Percentiles rank a stretch among this genome's conserved stretches.
phyloP scores from a whole-genome alignment of 2,797 vertebrate species.

The Ctenopoma multispine region DNA sequence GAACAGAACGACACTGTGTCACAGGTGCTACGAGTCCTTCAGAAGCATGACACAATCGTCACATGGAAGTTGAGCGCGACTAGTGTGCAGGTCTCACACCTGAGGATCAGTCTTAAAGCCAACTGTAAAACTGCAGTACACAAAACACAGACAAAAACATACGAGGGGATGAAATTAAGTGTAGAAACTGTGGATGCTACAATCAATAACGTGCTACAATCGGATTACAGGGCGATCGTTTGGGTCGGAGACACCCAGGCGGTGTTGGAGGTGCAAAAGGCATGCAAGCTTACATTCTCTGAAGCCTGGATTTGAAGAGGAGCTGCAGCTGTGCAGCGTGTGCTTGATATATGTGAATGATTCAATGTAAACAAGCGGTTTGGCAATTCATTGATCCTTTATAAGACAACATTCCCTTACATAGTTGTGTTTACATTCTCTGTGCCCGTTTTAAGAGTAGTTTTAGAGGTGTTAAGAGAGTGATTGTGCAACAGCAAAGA shows the following conservation, averaged over 20 bases:
- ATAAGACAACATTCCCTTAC: constrained; percentile 57
- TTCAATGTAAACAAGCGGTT: constrained; percentile 72
- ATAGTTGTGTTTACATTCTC: constrained; percentile 76
- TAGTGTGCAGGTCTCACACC: constrained; percentile 62
- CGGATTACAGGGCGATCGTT: constrained; percentile 62
- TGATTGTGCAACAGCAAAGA: constrained; percentile 77
- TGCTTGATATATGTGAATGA: constrained; percentile 63
- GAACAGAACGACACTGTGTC: constrained; percentile 61
- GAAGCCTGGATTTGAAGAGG: constrained; percentile 64
- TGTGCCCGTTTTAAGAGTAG: constrained; percentile 53
- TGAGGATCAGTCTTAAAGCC: constrained; percentile 70
- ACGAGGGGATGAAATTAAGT: constrained; percentile 29
- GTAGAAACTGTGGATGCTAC: constrained; percentile 75
- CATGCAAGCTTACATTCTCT: constrained; percentile 85
- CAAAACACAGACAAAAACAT: constrained; percentile 12
- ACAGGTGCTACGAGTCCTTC: constrained; percentile 75
- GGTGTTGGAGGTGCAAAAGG: constrained; percentile 79
- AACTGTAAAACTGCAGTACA: constrained; percentile 64
- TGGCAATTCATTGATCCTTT: constrained; percentile 47
- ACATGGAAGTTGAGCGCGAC: constrained; percentile 42
- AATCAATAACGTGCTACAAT: constrained; percentile 84
- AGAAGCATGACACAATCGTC: constrained; percentile 50
- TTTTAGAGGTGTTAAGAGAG: constrained; percentile 47
- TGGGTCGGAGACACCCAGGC: constrained; percentile 44
- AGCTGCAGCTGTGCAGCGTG: constrained; percentile 67